Base-by-base conservation (phyloP, 2,888 invertebrate species). In the Hoplodrina ambigua region DNA sequence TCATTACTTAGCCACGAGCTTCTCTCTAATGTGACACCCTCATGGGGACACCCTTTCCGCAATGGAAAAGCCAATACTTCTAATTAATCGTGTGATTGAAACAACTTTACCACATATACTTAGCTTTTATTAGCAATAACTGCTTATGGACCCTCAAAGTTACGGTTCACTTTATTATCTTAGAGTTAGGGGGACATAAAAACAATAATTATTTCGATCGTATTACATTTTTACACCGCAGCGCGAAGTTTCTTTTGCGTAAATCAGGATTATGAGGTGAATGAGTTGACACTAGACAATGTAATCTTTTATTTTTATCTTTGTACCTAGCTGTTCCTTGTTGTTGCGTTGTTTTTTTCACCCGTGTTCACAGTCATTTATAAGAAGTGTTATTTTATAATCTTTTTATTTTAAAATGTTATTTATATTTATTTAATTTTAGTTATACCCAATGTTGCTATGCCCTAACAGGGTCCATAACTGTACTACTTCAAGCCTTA, bases 91-190 rank as follows among this genome's bases (percentile, higher is more conserved):
- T 57, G 17, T 41, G 54, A 56, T 53, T 60, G 13, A 11, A 30
- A 49, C 50, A 60, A 4, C 3, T 58, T 46, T 52, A 65, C 46
- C 52, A n/a, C 50, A 55, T 61, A 30, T 71, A 68, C 78, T 81
- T 66, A 70, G 56, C 49, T 81, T 84, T 84, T 84, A 85, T 56
- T 82, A 55, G 58, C 80, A 61, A 76, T 83, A 85, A 84, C 69
- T n/a, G 62, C 59, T 61, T 71, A 72, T 63, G 63, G 65, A 60
- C 72, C 61, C 75, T 68, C 33, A 65, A 70, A 69, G 55, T 82
- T 69, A 83, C 56, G 52, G 25, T 75, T 57, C 19, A 15, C 46
- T 74, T 82, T 80, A 83, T 63, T 72, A 60, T 70, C 63, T 69
- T 52, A 64, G 56, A 56, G 62, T 61, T 60, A 62, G 61, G 64